phyloP scores from a whole-genome alignment of 1,140 invertebrate species.

The Bombus terrestris region DNA sequence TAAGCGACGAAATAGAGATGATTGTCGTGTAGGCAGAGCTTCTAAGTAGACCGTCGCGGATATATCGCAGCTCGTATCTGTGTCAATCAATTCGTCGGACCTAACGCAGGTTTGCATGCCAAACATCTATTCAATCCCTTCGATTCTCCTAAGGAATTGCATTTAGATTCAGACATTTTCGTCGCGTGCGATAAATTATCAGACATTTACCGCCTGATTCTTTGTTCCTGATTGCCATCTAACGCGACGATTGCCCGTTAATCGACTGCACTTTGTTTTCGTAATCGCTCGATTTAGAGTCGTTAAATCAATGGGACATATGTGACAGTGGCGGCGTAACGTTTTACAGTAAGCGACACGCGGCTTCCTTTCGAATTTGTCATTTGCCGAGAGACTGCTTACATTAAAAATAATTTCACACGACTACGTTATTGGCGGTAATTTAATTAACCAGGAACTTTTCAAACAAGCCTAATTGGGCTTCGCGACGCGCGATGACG shows the following conservation, averaged over 20 bases:
- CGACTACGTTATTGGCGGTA: not conserved
- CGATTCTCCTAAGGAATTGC: not conserved
- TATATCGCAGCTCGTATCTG: conserved; percentile 73
- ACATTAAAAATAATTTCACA: no score
- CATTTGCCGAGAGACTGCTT: no score
- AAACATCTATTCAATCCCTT: conserved; percentile 9
- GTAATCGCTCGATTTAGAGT: not conserved
- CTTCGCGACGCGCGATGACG: conserved; percentile 29
- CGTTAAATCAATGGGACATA: not conserved
- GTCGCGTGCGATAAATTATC: conserved; percentile 5
- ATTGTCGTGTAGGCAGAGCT: conserved; percentile 80
- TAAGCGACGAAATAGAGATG: conserved; percentile 78
- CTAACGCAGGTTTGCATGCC: conserved; percentile 23
- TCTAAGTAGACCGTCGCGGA: conserved; percentile 72
- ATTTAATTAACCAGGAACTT: conserved; percentile 55
- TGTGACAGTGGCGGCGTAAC: not conserved
- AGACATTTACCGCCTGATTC: not conserved
- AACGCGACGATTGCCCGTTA: not conserved
- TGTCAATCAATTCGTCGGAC: conserved; percentile 73
- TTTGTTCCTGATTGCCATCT: not conserved
- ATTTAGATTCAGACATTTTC: not conserved
- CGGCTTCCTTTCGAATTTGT: not conserved
- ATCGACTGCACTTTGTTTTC: not conserved
- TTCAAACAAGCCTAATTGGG: conserved; percentile 46
- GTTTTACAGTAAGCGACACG: not conserved